phyloP scores from a whole-genome alignment of 2,888 invertebrate species.

The Hypercompe scribonia region DNA sequence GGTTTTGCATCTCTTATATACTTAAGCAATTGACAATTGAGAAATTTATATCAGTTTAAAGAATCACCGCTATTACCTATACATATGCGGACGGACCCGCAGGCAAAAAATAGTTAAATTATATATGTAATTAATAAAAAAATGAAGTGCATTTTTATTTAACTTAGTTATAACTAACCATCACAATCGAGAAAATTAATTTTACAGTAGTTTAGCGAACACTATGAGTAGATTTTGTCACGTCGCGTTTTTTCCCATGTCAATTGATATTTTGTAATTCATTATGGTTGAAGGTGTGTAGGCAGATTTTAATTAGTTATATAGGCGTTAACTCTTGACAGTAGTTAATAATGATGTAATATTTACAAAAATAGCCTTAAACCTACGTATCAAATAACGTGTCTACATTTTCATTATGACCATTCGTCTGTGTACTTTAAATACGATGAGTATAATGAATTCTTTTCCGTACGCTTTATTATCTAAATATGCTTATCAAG shows the following conservation, averaged over 20 bases:
- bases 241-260: not conserved
- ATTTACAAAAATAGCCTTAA: not conserved
- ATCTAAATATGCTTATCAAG: too few relatives aligned
- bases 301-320: constrained; percentile 23
- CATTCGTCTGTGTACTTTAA: not conserved
- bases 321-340: constrained; percentile 7
- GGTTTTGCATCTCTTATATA: too few relatives aligned
- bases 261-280: not conserved
- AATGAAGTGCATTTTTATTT: not conserved
- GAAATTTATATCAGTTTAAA: too few relatives aligned
- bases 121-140: not conserved
- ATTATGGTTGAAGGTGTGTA: constrained; percentile 11
- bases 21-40: too few relatives aligned
- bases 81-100: too few relatives aligned
- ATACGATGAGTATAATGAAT: not conserved
- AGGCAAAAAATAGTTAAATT: too few relatives aligned
- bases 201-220: not conserved
- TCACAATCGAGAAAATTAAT: not conserved
- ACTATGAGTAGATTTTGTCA: not conserved
- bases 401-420: not conserved
- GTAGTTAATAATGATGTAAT: constrained; percentile 1
- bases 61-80: too few relatives aligned
- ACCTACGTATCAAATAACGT: not conserved
- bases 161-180: not conserved
- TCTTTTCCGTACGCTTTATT: too few relatives aligned